Evolutionary conservation across 2,797 vertebrate genomes (phyloP).

Genomic region (Phoxinus dragarum): DNA sequence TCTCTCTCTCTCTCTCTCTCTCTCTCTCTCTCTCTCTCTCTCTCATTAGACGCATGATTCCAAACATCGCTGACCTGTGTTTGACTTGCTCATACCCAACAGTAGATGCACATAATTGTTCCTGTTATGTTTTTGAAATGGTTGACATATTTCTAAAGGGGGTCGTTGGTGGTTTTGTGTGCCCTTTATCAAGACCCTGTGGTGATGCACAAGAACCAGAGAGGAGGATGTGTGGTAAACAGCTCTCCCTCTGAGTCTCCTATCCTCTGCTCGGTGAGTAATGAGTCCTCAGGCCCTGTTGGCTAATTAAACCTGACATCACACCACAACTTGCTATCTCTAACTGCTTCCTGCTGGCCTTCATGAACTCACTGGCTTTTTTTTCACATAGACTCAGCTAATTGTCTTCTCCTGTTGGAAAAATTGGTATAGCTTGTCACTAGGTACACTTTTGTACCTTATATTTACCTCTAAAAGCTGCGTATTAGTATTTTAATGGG

Average conservation of each 20-base stretch:
- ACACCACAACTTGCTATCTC: slow-evolving; percentile 65
- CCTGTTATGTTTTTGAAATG: slow-evolving; percentile 22
- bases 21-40: not conserved
- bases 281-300: slow-evolving; percentile 71
- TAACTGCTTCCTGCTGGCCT: slow-evolving; percentile 24
- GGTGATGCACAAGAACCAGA: slow-evolving; percentile 23
- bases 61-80: slow-evolving; percentile 2
- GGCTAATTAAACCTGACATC: slow-evolving; percentile 79
- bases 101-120: slow-evolving; percentile 8
- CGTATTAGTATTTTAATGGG: not conserved
- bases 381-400: slow-evolving; percentile 15
- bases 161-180: slow-evolving; percentile 18
- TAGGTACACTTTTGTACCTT: not conserved
- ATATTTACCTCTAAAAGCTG: not conserved
- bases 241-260: slow-evolving; percentile 9
- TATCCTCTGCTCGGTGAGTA: slow-evolving; percentile 69
- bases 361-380: not conserved
- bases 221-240: slow-evolving; percentile 24
- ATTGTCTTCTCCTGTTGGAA: slow-evolving; percentile 10
- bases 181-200: slow-evolving; percentile 49
- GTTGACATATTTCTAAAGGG: slow-evolving; percentile 5
- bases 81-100: not conserved
- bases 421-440: not conserved
- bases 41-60: not conserved
- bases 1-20: no score